Evolutionary conservation across 2,888 invertebrate species (phyloP).

Genomic region (Sisyra nigra): DNA sequence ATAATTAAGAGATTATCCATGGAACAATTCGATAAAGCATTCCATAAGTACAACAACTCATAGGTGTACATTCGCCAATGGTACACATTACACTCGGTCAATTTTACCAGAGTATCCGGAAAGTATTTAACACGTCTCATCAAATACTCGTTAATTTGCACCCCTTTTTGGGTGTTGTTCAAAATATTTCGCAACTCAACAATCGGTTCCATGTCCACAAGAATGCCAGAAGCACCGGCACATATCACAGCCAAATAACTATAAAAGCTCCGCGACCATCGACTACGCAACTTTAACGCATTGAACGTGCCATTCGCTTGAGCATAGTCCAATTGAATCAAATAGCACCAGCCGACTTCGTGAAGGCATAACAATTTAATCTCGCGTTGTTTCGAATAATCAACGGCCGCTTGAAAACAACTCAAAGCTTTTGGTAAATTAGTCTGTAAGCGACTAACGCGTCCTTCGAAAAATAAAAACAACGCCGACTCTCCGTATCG

Average conservation of each 20-base stretch:
- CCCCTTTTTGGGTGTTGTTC: constrained; percentile 18
- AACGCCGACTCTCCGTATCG: constrained; percentile 43
- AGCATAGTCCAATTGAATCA: constrained; percentile 40
- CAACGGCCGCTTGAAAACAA: constrained; percentile 38
- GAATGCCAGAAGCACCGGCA: constrained; percentile 19
- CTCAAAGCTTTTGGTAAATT: constrained; percentile 37
- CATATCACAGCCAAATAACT: constrained; percentile 38
- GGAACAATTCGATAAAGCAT: constrained; percentile 41
- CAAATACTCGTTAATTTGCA: constrained; percentile 23
- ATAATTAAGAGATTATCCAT: constrained; percentile 24
- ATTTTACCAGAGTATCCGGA: constrained; percentile 17
- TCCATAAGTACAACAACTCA: constrained; percentile 53
- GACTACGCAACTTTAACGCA: constrained; percentile 37
- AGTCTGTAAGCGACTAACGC: constrained; percentile 42
- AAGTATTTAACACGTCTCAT: constrained; percentile 18
- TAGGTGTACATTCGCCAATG: constrained; percentile 42
- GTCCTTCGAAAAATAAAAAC: constrained; percentile 48
- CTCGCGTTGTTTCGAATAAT: constrained; percentile 42
- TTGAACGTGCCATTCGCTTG: constrained; percentile 33
- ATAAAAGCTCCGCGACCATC: constrained; percentile 51
- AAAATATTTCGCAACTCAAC: constrained; percentile 19
- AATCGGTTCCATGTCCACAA: constrained; percentile 16
- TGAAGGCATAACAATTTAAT: constrained; percentile 38
- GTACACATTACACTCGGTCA: constrained; percentile 15
- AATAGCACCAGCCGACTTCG: constrained; percentile 50